Evolutionary conservation across 2,797 vertebrate species (phyloP).

Genomic region (Sebastolobus alascanus): DNA sequence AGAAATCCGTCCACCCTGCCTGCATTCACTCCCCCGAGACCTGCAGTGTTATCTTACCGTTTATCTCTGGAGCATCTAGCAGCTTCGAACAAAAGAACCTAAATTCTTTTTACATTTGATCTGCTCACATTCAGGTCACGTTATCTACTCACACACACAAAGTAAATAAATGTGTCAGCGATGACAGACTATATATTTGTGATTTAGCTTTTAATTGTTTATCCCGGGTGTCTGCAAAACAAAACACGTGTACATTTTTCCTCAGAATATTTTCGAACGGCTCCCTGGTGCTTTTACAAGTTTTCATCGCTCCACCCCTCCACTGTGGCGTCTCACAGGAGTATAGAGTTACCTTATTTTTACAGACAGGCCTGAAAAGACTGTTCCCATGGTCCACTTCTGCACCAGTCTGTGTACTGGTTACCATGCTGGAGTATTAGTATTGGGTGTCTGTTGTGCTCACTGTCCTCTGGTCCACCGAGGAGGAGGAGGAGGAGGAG

Average conservation of each 20-base stretch:
- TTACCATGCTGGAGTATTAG: slow-evolving; percentile 36
- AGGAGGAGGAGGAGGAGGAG: slow-evolving; percentile 11
- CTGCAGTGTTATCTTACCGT: slow-evolving; percentile 62
- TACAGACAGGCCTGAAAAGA: slow-evolving; percentile 52
- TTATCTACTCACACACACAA: background rate
- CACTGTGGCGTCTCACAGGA: slow-evolving; percentile 50
- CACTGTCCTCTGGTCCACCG: slow-evolving; percentile 41
- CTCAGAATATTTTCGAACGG: background rate
- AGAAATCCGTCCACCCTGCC: slow-evolving; percentile 62
- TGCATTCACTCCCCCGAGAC: slow-evolving; percentile 45
- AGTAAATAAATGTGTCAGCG: slow-evolving; percentile 18
- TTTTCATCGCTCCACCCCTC: slow-evolving; percentile 39
- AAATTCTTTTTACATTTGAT: slow-evolving; percentile 49
- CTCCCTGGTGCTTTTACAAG: slow-evolving; percentile 34
- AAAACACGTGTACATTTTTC: background rate
- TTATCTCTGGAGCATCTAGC: slow-evolving; percentile 68
- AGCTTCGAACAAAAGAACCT: slow-evolving; percentile 54
- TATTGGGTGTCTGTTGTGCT: slow-evolving; percentile 63
- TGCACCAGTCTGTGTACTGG: slow-evolving; percentile 35
- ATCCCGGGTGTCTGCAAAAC: background rate
- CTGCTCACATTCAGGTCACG: slow-evolving; percentile 29
- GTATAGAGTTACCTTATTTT: slow-evolving; percentile 73
- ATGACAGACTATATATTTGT: background rate
- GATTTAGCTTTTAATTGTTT: background rate
- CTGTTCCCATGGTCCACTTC: slow-evolving; percentile 70